Evolutionary conservation across 2,113 vertebrate genomes (phyloP).

Genomic region (Sorex araneus): DNA sequence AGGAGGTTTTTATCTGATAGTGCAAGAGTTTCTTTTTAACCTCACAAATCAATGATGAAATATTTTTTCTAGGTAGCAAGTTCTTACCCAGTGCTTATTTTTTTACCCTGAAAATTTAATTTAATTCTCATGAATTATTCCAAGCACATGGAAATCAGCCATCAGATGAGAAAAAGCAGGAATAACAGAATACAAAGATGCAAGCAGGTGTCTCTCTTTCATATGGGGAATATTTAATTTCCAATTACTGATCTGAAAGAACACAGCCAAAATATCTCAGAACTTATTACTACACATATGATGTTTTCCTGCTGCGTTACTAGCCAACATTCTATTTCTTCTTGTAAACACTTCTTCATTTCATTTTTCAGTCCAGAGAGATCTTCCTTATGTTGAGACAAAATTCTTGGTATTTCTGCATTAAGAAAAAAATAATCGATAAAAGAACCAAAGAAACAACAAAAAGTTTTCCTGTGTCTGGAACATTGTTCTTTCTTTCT

Average conservation of each 20-base stretch:
- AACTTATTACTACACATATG: conserved; percentile 15
- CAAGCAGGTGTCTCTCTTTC: conserved; percentile 67
- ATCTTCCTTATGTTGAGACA: conserved; percentile 38
- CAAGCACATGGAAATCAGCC: conserved; percentile 62
- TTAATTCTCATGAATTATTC: conserved; percentile 79
- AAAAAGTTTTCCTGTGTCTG: background rate
- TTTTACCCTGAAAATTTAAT: conserved; percentile 69
- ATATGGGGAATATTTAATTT: conserved; percentile 74
- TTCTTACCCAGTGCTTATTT: background rate
- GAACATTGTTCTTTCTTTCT: background rate
- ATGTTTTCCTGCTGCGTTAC: conserved; percentile 56
- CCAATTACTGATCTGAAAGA: conserved; percentile 66
- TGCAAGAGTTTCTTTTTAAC: conserved; percentile 46
- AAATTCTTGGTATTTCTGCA: conserved; percentile 2
- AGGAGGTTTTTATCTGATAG: background rate
- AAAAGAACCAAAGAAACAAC: background rate
- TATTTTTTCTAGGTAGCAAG: conserved; percentile 49
- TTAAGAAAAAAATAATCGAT: conserved; percentile 17
- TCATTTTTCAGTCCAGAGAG: conserved; percentile 31
- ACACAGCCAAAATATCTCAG: conserved; percentile 58
- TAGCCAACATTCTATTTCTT: conserved; percentile 62
- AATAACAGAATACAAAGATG: conserved; percentile 71
- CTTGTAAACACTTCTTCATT: conserved; percentile 53
- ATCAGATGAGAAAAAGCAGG: conserved; percentile 71
- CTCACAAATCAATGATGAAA: conserved; percentile 28